Evolutionary conservation across 2,888 invertebrate genomes (phyloP), one percentile per base, ranked within the genome.

Genomic region (Anaspis maculata): DNA sequence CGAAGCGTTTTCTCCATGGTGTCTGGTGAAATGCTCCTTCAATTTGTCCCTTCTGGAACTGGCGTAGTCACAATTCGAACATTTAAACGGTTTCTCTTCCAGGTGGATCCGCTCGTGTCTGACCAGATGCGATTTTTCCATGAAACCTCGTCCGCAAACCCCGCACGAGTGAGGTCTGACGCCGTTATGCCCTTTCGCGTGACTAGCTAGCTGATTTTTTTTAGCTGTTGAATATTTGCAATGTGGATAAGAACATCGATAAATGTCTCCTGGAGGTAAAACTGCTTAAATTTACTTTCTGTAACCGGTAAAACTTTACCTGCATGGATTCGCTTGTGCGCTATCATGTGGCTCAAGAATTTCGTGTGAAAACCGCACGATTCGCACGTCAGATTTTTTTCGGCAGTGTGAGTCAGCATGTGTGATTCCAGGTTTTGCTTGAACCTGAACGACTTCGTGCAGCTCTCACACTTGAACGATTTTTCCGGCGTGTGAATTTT

Each of bases 351-450:
- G 45, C 76, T 77, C 42, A 76, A 68, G 53, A 74, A 77, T 54
- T 78, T 78, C 21, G 79, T 78, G 38, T 73, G 70, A 56, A 79
- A 81, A 5, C 76, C 76, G 60, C 80, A 81, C n/a, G 70, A 67
- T 41, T 78, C 77, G 54, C 80, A 81, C 1, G 71, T 64, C 44
- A 73, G 71, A n/a, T 71, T 72, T 41, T 77, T 70, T 36, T 70
- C 70, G 26, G 68, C 46, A 24, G 67, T 66, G 51, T 77, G 77
- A 2, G 67, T 71, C 24, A 71, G 64, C 51, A 70, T 56, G 53
- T 78, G 77, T 34, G 73, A 71, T 43, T 75, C 74, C 35, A 77
- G 56, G 13, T 73, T 73, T 35, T 71, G 71, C 48, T 74, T 74
- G 36, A 71, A 71, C 15, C 71, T 65, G 57, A 77, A 79, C 2